These are phyloP conservation scores for Dryobotodes eremita DNA, from an alignment of 2,888 invertebrate genomes.

Conservation along the genomic window DNA sequence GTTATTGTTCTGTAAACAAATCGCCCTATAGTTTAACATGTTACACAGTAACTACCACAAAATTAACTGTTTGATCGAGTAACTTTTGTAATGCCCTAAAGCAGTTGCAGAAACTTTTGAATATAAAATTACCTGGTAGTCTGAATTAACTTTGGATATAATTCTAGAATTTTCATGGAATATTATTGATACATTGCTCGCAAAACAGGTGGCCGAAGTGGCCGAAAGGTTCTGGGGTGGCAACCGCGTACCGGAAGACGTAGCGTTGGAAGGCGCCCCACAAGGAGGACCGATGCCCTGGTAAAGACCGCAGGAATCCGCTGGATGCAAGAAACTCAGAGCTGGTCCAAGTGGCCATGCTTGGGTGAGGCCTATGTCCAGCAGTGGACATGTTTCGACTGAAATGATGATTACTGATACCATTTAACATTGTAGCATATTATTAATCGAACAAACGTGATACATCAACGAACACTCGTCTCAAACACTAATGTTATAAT, in stretches of 20 bases:
- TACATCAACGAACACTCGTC: background rate
- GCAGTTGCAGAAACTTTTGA: slow-evolving; percentile 35
- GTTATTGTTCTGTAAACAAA: slow-evolving; percentile 46
- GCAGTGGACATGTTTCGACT: background rate
- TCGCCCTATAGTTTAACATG: slow-evolving; percentile 32
- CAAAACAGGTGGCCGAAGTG: background rate
- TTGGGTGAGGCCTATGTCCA: background rate
- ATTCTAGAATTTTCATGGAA: slow-evolving; percentile 1
- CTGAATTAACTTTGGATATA: background rate
- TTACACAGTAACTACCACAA: slow-evolving; percentile 23
- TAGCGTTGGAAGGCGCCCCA: background rate
- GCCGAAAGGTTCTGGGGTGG: background rate
- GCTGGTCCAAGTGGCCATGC: background rate
- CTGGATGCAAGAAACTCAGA: background rate
- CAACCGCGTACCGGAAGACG: background rate
- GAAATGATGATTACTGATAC: background rate
- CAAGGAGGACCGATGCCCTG: background rate
- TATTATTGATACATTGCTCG: background rate
- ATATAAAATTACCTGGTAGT: slow-evolving; percentile 10
- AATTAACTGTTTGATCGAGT: slow-evolving; percentile 41
- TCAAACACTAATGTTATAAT: background rate
- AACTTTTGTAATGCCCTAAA: slow-evolving; percentile 27
- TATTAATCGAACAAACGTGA: background rate
- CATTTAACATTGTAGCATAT: background rate
- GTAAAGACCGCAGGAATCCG: background rate